Evolutionary conservation across 2,797 vertebrate genomes (phyloP).

Genomic region (Propithecus deckenii): DNA sequence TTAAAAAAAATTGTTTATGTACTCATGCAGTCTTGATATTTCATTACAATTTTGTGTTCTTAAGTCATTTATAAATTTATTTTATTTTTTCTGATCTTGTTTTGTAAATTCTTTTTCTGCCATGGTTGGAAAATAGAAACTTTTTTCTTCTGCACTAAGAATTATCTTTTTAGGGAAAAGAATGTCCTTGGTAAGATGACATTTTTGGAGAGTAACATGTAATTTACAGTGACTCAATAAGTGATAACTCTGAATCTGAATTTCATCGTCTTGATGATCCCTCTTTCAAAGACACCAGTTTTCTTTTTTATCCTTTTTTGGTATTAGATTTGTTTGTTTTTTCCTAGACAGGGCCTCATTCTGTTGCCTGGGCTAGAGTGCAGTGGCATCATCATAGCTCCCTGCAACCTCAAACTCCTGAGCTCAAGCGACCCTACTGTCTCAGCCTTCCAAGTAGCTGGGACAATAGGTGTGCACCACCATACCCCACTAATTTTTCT

Average conservation of each 20-base stretch:
- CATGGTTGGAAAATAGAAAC: neutral
- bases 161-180: constrained; percentile 27
- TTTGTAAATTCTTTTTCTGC: constrained; percentile 15
- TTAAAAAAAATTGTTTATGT: neutral
- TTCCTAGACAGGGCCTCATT: too few relatives aligned
- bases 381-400: too few relatives aligned
- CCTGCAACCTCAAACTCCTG: too few relatives aligned
- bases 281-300: neutral
- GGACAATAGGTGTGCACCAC: too few relatives aligned
- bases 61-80: neutral
- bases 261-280: constrained; percentile 28
- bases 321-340: neutral
- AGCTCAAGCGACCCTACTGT: too few relatives aligned
- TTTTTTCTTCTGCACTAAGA: neutral
- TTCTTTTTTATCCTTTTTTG: neutral
- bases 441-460: too few relatives aligned
- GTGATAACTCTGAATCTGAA: neutral
- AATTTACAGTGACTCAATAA: neutral
- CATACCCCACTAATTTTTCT: too few relatives aligned
- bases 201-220: constrained; percentile 19
- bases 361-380: too few relatives aligned
- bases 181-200: neutral
- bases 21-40: neutral
- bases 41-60: neutral
- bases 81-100: neutral